Evolutionary conservation across 2,888 invertebrate species (phyloP).

Genomic region (Cecidostiba fungosa): DNA sequence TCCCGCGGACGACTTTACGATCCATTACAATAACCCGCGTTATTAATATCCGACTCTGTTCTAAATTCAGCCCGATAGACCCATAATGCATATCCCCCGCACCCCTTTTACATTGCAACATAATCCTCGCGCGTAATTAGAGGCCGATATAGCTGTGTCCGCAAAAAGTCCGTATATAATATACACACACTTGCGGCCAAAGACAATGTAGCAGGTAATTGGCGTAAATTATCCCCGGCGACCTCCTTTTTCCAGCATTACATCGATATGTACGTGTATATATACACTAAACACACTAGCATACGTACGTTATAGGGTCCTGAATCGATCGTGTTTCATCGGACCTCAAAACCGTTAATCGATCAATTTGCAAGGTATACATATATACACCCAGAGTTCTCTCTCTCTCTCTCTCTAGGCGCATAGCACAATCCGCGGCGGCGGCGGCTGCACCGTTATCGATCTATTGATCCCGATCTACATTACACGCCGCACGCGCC

Average conservation of each 20-base stretch:
- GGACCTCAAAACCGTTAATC: slow-evolving; percentile 69
- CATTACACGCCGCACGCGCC: slow-evolving; percentile 35
- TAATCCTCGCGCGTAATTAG: slow-evolving; percentile 33
- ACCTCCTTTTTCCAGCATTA: slow-evolving; percentile 19
- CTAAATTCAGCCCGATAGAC: background rate
- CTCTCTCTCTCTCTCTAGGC: slow-evolving; percentile 9
- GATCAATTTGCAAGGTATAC: slow-evolving; percentile 68
- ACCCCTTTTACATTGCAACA: background rate
- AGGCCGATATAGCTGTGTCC: background rate
- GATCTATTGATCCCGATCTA: slow-evolving; percentile 61
- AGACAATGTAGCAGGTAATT: slow-evolving; percentile 51
- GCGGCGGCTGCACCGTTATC: slow-evolving; percentile 56
- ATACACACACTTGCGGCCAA: background rate
- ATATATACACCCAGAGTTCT: slow-evolving; percentile 20
- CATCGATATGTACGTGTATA: slow-evolving; percentile 34
- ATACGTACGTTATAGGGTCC: slow-evolving; percentile 29
- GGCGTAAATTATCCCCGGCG: slow-evolving; percentile 28
- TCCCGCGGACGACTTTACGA: background rate
- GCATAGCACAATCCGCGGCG: slow-evolving; percentile 15
- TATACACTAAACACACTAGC: too few species aligned
- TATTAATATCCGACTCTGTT: background rate
- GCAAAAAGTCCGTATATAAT: background rate
- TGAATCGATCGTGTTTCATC: slow-evolving; percentile 55
- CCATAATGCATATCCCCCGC: background rate
- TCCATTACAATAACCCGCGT: background rate